Evolutionary conservation across 2,888 invertebrate genomes (phyloP).

Genomic region (Athalia circularis): DNA sequence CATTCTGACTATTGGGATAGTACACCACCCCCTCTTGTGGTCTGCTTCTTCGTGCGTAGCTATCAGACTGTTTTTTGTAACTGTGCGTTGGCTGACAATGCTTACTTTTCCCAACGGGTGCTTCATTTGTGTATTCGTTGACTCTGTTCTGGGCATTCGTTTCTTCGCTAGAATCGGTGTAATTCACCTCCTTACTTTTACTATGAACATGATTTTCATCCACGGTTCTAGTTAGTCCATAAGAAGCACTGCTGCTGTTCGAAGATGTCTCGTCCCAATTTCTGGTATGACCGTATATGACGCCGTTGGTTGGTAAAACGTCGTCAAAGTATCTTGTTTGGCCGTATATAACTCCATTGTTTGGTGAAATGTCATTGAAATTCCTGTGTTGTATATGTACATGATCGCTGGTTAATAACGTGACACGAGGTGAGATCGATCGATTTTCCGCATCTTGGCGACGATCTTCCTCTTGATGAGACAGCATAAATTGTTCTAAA

Average conservation of each 20-base stretch:
- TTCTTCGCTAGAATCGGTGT: constrained; percentile 2
- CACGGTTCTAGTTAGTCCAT: constrained; percentile 46
- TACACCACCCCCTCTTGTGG: constrained; percentile 52
- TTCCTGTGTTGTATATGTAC: constrained; percentile 64
- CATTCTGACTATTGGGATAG: constrained; percentile 52
- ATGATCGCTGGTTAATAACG: constrained; percentile 66
- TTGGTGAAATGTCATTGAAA: constrained; percentile 54
- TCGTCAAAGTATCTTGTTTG: constrained; percentile 46
- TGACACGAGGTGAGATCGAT: constrained; percentile 57
- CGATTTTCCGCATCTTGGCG: constrained; percentile 69
- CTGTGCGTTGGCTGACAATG: constrained; percentile 23
- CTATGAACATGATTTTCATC: constrained; percentile 45
- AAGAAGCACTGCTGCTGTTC: constrained; percentile 18
- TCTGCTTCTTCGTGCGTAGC: constrained; percentile 46
- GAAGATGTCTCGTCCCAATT: constrained; percentile 59
- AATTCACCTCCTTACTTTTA: constrained; percentile 5
- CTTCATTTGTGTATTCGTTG: constrained; percentile 15
- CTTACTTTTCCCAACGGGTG: constrained; percentile 19
- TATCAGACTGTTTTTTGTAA: constrained; percentile 35
- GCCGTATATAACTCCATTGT: constrained; percentile 62
- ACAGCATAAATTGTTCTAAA: constrained; percentile 86
- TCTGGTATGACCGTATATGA: constrained; percentile 52
- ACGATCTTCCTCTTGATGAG: constrained; percentile 84
- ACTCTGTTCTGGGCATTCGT: constrained; percentile 4
- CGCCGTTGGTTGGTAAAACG: constrained; percentile 36